A percentile compares a stretch with the other conserved stretches of the same genome.
These are phyloP conservation scores for Agriopis leucophaearia DNA, from an alignment of 2,888 invertebrate species.

Conservation along the genomic window DNA sequence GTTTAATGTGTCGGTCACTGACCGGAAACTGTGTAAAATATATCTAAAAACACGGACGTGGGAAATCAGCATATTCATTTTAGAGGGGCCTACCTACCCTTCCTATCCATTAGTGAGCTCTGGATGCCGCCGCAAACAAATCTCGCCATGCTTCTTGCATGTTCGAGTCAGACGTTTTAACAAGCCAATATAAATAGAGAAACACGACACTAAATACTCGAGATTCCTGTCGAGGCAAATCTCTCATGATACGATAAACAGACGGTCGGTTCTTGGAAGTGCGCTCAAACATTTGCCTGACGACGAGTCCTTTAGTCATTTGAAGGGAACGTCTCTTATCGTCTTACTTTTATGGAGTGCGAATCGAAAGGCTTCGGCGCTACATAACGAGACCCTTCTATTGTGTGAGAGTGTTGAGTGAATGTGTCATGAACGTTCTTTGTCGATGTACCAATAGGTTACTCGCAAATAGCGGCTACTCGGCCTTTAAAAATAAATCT, in stretches of 20 bases:
- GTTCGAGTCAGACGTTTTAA: slow-evolving; percentile 64
- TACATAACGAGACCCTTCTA: slow-evolving; percentile 80
- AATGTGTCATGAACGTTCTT: slow-evolving; percentile 73
- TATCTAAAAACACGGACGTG: slow-evolving; percentile 75
- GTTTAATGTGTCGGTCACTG: slow-evolving; percentile 74
- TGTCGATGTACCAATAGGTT: slow-evolving; percentile 53
- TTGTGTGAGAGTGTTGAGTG: slow-evolving; percentile 75
- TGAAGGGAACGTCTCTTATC: slow-evolving; percentile 79
- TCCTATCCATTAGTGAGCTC: slow-evolving; percentile 78
- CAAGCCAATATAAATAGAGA: slow-evolving; percentile 67
- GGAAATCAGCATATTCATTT: slow-evolving; percentile 82
- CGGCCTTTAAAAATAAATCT: slow-evolving; percentile 53
- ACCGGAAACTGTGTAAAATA: slow-evolving; percentile 82
- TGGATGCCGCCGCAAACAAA: slow-evolving; percentile 73
- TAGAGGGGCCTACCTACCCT: slow-evolving; percentile 65
- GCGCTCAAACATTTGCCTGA: slow-evolving; percentile 68
- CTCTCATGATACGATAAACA: slow-evolving; percentile 70
- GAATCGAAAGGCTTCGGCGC: slow-evolving; percentile 78
- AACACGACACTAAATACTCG: slow-evolving; percentile 63
- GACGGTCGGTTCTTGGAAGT: slow-evolving; percentile 54
- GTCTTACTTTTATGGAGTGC: slow-evolving; percentile 81
- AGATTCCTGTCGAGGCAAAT: slow-evolving; percentile 67
- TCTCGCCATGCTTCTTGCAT: slow-evolving; percentile 70
- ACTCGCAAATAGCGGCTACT: slow-evolving; percentile 55
- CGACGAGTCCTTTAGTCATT: slow-evolving; percentile 77